These are phyloP conservation scores for Oopsacas minuta DNA, from an alignment of 37 sponge, comb jelly and placozoan species.

Conservation along the genomic window DNA sequence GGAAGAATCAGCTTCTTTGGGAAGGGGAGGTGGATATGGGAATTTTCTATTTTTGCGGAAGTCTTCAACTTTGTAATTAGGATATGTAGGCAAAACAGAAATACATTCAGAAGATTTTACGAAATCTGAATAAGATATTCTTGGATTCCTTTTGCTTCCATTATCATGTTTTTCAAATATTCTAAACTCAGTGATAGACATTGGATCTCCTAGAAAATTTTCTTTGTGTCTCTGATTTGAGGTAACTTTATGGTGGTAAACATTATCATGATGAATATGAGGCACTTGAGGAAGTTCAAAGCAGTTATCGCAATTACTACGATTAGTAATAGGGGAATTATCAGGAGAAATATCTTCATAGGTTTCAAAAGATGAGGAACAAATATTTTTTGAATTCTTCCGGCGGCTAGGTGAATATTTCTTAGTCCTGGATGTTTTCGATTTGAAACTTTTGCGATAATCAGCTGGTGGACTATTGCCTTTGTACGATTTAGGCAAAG, in stretches of 20 bases:
- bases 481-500: slow-evolving; percentile 6
- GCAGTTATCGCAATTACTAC: background rate
- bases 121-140: too few relatives aligned
- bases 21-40: background rate
- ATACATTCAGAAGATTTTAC: background rate
- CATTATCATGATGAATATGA: background rate
- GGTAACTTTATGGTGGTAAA: background rate
- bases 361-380: background rate
- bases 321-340: background rate
- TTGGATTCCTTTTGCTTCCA: too few relatives aligned
- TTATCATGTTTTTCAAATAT: background rate
- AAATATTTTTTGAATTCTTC: background rate
- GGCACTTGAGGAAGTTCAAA: background rate
- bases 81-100: background rate
- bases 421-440: background rate
- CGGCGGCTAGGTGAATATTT: background rate
- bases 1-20: background rate
- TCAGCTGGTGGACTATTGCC: background rate
- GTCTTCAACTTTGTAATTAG: background rate
- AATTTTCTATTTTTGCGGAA: background rate
- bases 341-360: slow-evolving; percentile 7
- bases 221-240: background rate
- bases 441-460: background rate
- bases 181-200: background rate
- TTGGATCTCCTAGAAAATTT: background rate